Conservation (phyloP, 2,888 invertebrate species). For the Aphodius sticticus region DNA sequence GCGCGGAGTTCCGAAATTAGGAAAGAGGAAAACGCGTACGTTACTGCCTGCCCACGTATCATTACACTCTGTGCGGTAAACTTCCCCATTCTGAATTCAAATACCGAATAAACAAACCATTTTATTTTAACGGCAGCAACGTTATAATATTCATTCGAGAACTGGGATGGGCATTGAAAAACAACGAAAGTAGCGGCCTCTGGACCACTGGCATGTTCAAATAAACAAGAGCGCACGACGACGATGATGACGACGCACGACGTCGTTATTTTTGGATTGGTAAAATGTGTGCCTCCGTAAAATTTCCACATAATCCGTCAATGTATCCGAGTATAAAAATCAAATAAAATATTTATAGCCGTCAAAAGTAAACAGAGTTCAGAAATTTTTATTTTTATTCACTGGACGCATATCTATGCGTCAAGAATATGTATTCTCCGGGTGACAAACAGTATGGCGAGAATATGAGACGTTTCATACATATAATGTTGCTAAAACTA, state of each 20-base stretch:
- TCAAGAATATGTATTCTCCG: no score
- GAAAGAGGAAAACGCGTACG: conserved; percentile 17
- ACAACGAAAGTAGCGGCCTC: background rate
- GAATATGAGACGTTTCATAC: no score
- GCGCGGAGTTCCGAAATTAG: conserved; percentile 39
- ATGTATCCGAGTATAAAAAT: background rate
- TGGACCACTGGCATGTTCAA: background rate
- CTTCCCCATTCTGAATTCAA: conserved; percentile 20
- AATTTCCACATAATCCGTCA: background rate
- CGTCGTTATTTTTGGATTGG: background rate
- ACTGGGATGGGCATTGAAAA: background rate
- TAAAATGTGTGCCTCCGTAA: background rate
- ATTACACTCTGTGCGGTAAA: conserved; percentile 18
- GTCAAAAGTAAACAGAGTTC: background rate
- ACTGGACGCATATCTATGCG: background rate
- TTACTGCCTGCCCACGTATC: background rate
- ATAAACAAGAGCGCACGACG: background rate
- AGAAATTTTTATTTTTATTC: background rate
- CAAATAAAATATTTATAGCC: background rate
- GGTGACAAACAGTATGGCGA: no score
- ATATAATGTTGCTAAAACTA: no score
- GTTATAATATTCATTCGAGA: background rate
- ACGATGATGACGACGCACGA: background rate
- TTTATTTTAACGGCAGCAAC: background rate
- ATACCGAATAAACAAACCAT: background rate